Percentiles rank a stretch among this genome's conserved stretches.
Conservation (phyloP, 2,797 vertebrate species). For the Coilia nasus region DNA sequence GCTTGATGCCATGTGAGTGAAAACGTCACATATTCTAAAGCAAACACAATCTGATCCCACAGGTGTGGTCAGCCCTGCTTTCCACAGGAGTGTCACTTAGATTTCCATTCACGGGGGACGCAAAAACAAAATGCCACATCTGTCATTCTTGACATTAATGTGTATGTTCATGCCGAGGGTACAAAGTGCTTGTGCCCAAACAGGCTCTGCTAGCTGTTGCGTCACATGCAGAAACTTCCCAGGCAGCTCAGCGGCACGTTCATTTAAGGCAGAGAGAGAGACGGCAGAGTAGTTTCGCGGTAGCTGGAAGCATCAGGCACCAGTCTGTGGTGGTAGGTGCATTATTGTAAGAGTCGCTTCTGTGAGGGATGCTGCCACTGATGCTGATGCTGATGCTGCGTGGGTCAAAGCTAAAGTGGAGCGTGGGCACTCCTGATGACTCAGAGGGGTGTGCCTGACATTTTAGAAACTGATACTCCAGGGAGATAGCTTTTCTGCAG, state of each 20-base stretch:
- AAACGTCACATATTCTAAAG: neutral
- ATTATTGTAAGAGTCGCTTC: neutral
- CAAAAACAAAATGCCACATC: neutral
- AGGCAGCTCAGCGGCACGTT: neutral
- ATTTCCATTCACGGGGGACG: neutral
- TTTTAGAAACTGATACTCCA: slow-evolving; percentile 16
- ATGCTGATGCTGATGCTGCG: neutral
- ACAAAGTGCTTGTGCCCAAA: neutral
- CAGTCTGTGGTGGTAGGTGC: neutral
- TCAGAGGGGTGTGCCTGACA: slow-evolving; percentile 21
- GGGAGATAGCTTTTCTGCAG: neutral
- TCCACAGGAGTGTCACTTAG: neutral
- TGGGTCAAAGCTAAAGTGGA: neutral
- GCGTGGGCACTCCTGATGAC: neutral
- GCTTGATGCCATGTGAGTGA: neutral
- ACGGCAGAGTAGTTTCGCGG: neutral
- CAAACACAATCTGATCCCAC: neutral
- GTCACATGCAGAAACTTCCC: slow-evolving; percentile 2
- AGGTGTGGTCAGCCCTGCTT: slow-evolving; percentile 7
- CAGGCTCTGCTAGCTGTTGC: neutral
- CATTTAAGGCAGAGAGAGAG: neutral
- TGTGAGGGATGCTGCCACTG: neutral
- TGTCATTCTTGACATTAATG: slow-evolving; percentile 11
- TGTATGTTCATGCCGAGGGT: neutral
- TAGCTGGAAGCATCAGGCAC: neutral